phyloP scores from a whole-genome alignment of 2,797 vertebrate species.

The Tachyglossus aculeatus region DNA sequence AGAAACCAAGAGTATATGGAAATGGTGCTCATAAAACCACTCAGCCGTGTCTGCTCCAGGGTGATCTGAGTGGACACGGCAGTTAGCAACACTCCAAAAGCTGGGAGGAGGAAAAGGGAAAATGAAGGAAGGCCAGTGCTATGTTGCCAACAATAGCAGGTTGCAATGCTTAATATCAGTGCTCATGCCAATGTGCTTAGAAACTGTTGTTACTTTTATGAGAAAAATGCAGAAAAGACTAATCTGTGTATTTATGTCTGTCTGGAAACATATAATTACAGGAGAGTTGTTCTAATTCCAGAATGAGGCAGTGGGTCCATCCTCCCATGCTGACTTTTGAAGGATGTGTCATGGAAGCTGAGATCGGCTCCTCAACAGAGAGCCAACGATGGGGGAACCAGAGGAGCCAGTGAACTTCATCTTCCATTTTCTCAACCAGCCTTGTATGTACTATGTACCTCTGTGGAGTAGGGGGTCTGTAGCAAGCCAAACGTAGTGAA shows the following conservation, averaged over 20 bases:
- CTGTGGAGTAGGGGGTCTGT: neutral
- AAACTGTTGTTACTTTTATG: conserved; percentile 81
- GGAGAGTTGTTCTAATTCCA: conserved; percentile 71
- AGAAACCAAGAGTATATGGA: conserved; percentile 72
- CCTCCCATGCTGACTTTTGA: conserved; percentile 61
- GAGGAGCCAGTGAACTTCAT: conserved; percentile 18
- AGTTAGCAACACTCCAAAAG: conserved; percentile 69
- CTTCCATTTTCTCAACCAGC: conserved; percentile 11
- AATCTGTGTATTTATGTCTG: conserved; percentile 80
- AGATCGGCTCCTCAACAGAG: conserved; percentile 25
- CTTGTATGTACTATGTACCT: conserved; percentile 7
- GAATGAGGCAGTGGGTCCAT: conserved; percentile 63
- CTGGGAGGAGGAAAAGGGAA: conserved; percentile 62
- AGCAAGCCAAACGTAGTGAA: neutral
- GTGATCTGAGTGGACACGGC: conserved; percentile 67
- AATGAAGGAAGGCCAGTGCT: conserved; percentile 64
- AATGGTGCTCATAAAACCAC: conserved; percentile 69
- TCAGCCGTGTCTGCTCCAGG: conserved; percentile 68
- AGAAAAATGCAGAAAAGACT: conserved; percentile 79
- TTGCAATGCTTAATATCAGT: conserved; percentile 75
- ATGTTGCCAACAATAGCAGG: conserved; percentile 78
- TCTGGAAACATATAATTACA: conserved; percentile 75
- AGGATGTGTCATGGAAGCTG: conserved; percentile 42
- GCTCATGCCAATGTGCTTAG: conserved; percentile 70
- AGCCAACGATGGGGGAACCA: neutral